phyloP scores from a whole-genome alignment of 2,113 vertebrate genomes.

The Pelecanus crispus region DNA sequence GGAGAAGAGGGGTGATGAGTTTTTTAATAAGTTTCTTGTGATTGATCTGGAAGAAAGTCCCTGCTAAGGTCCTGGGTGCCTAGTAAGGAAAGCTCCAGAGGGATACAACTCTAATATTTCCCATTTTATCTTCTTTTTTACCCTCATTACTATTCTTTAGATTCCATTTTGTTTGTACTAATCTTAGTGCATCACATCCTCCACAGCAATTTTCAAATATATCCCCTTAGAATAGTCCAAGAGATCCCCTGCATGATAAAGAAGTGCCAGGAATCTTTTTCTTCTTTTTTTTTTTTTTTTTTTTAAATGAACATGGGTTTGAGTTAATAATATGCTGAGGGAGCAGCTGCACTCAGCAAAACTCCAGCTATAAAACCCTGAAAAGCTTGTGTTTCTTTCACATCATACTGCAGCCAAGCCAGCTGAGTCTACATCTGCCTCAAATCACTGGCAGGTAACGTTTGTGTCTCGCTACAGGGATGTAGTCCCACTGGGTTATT shows the following conservation, averaged over 20 bases:
- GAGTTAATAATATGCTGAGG: slow-evolving; percentile 37
- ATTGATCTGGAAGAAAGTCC: background rate
- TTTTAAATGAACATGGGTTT: slow-evolving; percentile 5
- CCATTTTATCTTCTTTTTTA: background rate
- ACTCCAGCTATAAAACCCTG: slow-evolving; percentile 35
- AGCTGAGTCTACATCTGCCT: slow-evolving; percentile 61
- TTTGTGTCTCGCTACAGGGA: slow-evolving; percentile 28
- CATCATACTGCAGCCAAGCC: slow-evolving; percentile 43
- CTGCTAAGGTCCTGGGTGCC: background rate
- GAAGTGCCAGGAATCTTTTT: background rate
- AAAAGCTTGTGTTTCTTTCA: slow-evolving; percentile 47
- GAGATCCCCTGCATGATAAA: slow-evolving; percentile 33
- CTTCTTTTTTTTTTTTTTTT: background rate
- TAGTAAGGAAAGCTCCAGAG: background rate
- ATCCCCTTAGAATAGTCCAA: background rate
- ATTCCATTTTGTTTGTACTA: background rate
- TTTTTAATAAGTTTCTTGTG: background rate
- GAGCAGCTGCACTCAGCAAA: slow-evolving; percentile 56
- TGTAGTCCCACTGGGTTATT: slow-evolving; percentile 42
- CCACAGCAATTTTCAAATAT: slow-evolving; percentile 5
- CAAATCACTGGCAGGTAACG: slow-evolving; percentile 59
- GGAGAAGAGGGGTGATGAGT: background rate
- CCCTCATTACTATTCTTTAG: background rate
- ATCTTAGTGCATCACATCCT: background rate
- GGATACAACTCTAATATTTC: background rate